These are phyloP conservation scores for Paedocypris sp. DNA, from an alignment of 2,113 vertebrate species.

Conservation along the genomic window DNA sequence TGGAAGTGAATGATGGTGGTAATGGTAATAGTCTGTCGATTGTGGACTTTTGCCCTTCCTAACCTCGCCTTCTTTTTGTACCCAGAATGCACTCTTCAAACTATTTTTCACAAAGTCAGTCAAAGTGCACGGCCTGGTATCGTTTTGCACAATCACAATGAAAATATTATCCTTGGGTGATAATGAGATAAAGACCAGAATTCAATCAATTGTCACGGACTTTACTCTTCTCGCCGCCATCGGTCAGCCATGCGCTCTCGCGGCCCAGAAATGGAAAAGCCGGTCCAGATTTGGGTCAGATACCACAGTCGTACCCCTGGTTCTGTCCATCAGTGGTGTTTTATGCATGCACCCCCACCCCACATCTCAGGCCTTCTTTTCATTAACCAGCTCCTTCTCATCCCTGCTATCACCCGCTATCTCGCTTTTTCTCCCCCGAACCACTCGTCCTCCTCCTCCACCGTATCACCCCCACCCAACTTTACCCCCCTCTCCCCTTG, in stretches of 20 bases:
- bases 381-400: background rate
- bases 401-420: slow-evolving; percentile 10
- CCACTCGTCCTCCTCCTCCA: background rate
- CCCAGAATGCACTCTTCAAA: background rate
- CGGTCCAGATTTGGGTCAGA: too few species aligned
- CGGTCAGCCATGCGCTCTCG: too few species aligned
- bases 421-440: slow-evolving; percentile 11
- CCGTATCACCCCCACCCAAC: background rate
- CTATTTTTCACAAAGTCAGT: slow-evolving; percentile 32
- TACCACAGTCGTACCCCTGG: too few species aligned
- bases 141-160: background rate
- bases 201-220: background rate
- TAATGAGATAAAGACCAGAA: background rate
- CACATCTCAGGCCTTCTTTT: background rate
- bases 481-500: slow-evolving; percentile 48
- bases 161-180: background rate
- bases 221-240: background rate
- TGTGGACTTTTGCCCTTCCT: background rate
- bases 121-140: background rate
- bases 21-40: background rate
- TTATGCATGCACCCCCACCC: too few species aligned
- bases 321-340: too few species aligned
- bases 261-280: too few species aligned
- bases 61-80: too few species aligned
- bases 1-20: background rate